Conservation (phyloP, 2,113 vertebrate species). For the Pachyramphus minor region DNA sequence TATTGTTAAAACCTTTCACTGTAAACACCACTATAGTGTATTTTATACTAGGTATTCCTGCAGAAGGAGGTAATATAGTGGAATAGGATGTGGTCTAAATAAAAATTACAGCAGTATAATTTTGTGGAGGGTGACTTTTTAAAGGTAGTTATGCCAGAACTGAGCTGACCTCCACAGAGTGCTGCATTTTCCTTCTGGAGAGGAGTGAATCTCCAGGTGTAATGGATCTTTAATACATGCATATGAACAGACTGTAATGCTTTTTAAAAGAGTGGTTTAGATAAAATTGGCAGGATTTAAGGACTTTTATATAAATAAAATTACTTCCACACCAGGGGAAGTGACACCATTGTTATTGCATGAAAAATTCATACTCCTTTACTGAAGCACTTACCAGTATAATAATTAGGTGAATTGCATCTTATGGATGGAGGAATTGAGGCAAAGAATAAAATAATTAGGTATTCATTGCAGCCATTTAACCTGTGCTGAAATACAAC, state of each 20-base stretch:
- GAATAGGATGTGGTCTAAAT: neutral
- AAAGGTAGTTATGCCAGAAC: neutral
- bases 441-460: neutral
- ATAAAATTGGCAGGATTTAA: neutral
- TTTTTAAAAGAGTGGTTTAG: neutral
- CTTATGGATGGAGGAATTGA: neutral
- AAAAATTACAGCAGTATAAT: neutral
- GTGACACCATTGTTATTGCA: neutral
- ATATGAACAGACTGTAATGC: neutral
- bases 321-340: neutral
- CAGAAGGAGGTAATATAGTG: neutral
- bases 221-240: neutral
- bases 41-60: neutral
- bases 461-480: neutral
- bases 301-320: neutral
- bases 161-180: neutral
- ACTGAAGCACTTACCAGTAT: neutral
- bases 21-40: neutral
- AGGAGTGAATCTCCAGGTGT: neutral
- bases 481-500: neutral
- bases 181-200: neutral
- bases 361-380: neutral
- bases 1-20: neutral
- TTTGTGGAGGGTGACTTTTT: neutral
- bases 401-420: neutral